phyloP scores from a whole-genome alignment of 2,888 invertebrate genomes.

The Eurois occulta region DNA sequence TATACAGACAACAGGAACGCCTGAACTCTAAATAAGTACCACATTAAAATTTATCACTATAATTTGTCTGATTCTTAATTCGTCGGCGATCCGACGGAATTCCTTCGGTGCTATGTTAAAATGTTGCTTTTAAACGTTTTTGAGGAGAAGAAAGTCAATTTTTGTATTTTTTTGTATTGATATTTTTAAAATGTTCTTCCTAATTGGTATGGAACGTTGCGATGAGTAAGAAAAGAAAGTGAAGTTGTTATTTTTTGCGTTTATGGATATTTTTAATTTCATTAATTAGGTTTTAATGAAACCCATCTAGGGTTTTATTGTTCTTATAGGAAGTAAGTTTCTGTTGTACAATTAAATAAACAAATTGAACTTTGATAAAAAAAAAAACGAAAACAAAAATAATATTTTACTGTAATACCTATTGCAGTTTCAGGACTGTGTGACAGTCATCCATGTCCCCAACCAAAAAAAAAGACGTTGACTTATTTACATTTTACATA shows the following conservation, averaged over 20 bases:
- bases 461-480: conserved; percentile 64
- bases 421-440: conserved; percentile 36
- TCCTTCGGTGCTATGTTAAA: conserved; percentile 45
- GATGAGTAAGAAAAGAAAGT: conserved; percentile 13
- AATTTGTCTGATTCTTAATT: conserved; percentile 60
- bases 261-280: neutral
- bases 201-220: conserved; percentile 13
- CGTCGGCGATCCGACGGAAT: conserved; percentile 38
- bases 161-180: conserved; percentile 46
- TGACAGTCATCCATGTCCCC: conserved; percentile 37
- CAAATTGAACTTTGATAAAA: neutral
- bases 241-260: neutral
- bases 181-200: conserved; percentile 18
- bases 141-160: conserved; percentile 41
- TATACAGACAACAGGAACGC: conserved; percentile 32
- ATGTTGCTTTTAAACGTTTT: conserved; percentile 44
- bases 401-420: neutral
- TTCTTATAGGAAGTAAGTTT: neutral
- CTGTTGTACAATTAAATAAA: neutral
- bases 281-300: neutral
- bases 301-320: neutral
- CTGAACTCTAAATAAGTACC: conserved; percentile 53
- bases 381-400: neutral
- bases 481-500: conserved; percentile 71
- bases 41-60: conserved; percentile 61